Evolutionary conservation across 2,113 vertebrate genomes (phyloP), one percentile per base, ranked within the genome.

Genomic region (Phrynocephalus versicolor): DNA sequence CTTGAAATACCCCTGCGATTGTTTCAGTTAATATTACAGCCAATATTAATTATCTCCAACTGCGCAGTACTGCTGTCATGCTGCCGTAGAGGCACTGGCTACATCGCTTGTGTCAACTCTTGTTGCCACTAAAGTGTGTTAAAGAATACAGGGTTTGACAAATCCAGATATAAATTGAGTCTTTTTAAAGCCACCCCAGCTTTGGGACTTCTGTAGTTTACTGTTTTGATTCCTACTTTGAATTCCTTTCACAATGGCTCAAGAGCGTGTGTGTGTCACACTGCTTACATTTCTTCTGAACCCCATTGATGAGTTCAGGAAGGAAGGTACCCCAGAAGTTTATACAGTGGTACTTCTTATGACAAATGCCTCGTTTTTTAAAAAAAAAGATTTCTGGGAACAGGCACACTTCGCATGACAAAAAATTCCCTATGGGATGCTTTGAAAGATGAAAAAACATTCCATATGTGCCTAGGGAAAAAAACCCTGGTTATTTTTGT

Each of bases 21-120:
- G 83, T 90, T 89, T 87, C 74, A 35, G 85, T 87, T 91, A 89
- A 92, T 90, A 92, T 88, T 0, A 80, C 86, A 89, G 88, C 89
- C 81, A 90, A 87, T 58, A 79, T 82, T 93, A 90, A 92, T 92
- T 92, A 91, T 81, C 80, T 84, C 70, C 83, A 89, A 71, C 39
- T 89, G 85, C 0, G 15, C 72, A 91, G 72, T 81, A 93, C 70
- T 81, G 88, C 87, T 86, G 90, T 71, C 69, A 73, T 85, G 74
- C 89, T 90, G 89, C 87, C 88, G 83, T 58, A 69, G 73, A 83
- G 81, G 60, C 19, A 86, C 79, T 81, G 82, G 85, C 35, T 79
- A 70, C 80, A 71, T 77, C 80, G 84, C 87, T 88, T 0, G 0
- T 79, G 83, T 58, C 81, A 2, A 0, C 57, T 85, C 79, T 72